These are phyloP conservation scores for Schizaphis graminum DNA, from an alignment of 2,888 invertebrate species.

Conservation along the genomic window DNA sequence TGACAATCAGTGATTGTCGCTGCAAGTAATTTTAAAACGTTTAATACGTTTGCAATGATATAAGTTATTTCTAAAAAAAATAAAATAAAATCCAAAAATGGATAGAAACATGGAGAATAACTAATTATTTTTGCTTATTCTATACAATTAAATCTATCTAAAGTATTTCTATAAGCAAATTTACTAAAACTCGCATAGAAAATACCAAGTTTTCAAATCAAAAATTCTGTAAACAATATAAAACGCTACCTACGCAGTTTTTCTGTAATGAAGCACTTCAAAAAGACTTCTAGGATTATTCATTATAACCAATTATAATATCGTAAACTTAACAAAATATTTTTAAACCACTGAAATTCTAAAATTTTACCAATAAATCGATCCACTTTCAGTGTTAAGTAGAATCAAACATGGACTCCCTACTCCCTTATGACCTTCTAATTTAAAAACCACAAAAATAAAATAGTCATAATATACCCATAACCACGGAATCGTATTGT, in stretches of 20 bases:
- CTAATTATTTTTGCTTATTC: background rate
- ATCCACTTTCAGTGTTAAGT: background rate
- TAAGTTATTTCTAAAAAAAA: background rate
- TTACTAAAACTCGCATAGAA: background rate
- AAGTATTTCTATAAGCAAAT: background rate
- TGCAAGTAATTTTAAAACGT: background rate
- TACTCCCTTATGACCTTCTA: rapidly evolving
- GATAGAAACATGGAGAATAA: background rate
- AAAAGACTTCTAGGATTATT: background rate
- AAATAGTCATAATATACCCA: too few species aligned
- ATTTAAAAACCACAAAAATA: too few species aligned
- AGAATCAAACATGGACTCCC: background rate
- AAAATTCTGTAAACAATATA: background rate
- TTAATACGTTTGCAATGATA: background rate
- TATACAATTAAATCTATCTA: background rate
- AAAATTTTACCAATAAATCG: background rate
- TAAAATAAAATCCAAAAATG: background rate
- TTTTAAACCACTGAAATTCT: background rate
- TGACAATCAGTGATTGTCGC: background rate
- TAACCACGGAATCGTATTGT: too few species aligned
- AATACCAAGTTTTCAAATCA: background rate
- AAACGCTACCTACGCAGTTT: background rate
- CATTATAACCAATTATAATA: background rate
- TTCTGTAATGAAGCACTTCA: background rate
- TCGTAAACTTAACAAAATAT: background rate